Evolutionary conservation across 1,140 invertebrate species (phyloP).

Genomic region (Ctenoplectra terminalis): DNA sequence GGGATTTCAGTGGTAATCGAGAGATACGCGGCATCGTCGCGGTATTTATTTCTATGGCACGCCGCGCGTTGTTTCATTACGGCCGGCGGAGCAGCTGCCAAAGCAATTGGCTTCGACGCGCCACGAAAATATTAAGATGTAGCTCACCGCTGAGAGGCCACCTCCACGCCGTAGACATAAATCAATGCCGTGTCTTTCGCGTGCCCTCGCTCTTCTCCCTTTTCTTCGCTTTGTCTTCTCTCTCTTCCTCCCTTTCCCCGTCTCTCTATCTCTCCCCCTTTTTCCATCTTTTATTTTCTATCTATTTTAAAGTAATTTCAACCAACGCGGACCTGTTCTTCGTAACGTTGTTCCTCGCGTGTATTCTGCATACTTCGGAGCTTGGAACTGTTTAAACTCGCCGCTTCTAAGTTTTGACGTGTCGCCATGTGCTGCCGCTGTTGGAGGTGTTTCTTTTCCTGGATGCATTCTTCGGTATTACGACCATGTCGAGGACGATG

Average conservation of each 20-base stretch:
- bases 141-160: conserved; percentile 31
- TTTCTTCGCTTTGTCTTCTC: not conserved
- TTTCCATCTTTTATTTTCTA: conserved; percentile 6
- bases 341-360: not conserved
- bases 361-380: not conserved
- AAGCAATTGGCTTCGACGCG: conserved; percentile 68
- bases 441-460: not conserved
- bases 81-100: conserved; percentile 58
- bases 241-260: not conserved
- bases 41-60: conserved; percentile 69
- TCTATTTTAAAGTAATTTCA: conserved; percentile 19
- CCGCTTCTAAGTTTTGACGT: not conserved
- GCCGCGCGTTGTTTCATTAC: conserved; percentile 62
- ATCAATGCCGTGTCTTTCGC: conserved; percentile 61
- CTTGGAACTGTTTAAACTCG: not conserved
- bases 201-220: not conserved
- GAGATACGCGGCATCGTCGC: conserved; percentile 76
- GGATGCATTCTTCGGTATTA: not conserved
- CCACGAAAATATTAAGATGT: conserved; percentile 65
- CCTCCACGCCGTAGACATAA: conserved; percentile 29
- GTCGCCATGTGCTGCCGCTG: not conserved
- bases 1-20: conserved; percentile 81
- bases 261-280: not conserved
- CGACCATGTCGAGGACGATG: not conserved
- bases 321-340: not conserved